These are phyloP conservation scores for Chironomus riparius DNA, from an alignment of 2,888 invertebrate species.

Conservation along the genomic window DNA sequence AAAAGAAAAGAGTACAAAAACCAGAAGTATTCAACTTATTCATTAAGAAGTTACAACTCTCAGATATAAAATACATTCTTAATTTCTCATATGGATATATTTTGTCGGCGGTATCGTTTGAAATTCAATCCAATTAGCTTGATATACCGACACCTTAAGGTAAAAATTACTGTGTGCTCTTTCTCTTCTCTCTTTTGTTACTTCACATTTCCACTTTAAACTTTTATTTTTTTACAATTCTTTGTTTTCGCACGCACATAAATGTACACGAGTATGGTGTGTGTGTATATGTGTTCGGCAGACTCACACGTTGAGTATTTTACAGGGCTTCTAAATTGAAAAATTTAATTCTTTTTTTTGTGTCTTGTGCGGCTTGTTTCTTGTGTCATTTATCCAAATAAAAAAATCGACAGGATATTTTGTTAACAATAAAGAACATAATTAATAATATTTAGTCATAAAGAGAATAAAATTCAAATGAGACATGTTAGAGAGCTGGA, in stretches of 20 bases:
- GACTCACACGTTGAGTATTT: neutral
- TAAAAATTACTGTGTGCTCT: neutral
- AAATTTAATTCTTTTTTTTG: neutral
- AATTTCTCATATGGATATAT: conserved; percentile 5
- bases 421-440: neutral
- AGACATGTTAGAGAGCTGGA: neutral
- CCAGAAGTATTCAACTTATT: conserved; percentile 20
- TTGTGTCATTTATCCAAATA: too few species aligned
- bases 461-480: too few species aligned
- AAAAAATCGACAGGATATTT: neutral
- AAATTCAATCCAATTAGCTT: conserved; percentile 27
- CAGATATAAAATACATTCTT: conserved; percentile 18
- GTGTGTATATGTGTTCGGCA: neutral
- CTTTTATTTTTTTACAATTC: neutral
- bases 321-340: neutral
- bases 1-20: neutral
- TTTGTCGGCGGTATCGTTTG: conserved; percentile 12
- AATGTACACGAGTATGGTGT: neutral
- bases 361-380: neutral
- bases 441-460: neutral
- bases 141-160: conserved; percentile 27
- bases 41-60: conserved; percentile 6
- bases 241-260: conserved; percentile 1
- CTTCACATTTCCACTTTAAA: neutral
- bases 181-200: neutral